Base-by-base conservation (phyloP, 2,113 vertebrate genomes). In the Poeciliopsis turrubarensis region DNA sequence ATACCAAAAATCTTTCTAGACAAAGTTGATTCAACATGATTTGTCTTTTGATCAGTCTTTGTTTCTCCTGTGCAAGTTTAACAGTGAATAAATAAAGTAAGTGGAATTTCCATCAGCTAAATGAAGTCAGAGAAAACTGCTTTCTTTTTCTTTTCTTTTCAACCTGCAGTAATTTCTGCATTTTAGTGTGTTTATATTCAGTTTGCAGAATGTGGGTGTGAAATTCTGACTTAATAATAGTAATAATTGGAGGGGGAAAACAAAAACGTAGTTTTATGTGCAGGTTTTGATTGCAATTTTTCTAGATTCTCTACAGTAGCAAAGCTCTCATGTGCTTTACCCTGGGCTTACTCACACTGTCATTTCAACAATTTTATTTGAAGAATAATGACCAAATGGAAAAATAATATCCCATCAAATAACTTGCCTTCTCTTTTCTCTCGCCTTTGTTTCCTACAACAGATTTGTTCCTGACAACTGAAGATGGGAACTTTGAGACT, bases 381-480 rank as follows among this genome's bases (percentile, higher is more conserved):
- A 37, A 37, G 34, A 51, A 51, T 22, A 19, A 22, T 54, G 25
- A 19, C 47, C 51, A 57, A 57, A 57, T n/a, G 25, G 51, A 57
- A n/a, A 25, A 57, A 17, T 0, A 0, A 12, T 68, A 26, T 67
- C 14, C 68, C 61, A 63, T 30, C 54, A 51, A 70, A 34, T 75
- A 61, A 85, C 34, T 66, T 66, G 12, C 22, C n/a, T 2, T 25
- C 9, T 54, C 8, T n/a, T 34, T n/a, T 65, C 31, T 70, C 1
- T 44, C 77, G 30, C 70, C 51, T 83, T 13, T 32, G 60, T 1
- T 66, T 30, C 8, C 15, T 29, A 19, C 47, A 72, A 3, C 71
- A 93, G 92, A 93, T 91, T 75, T 93, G 74, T 93, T 93, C 87
- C 84, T 93, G 78, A 93, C 92, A 26, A 88, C 77, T 7, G 26